Conservation (phyloP, 2,113 vertebrate species). For the Collichthys lucidus region DNA sequence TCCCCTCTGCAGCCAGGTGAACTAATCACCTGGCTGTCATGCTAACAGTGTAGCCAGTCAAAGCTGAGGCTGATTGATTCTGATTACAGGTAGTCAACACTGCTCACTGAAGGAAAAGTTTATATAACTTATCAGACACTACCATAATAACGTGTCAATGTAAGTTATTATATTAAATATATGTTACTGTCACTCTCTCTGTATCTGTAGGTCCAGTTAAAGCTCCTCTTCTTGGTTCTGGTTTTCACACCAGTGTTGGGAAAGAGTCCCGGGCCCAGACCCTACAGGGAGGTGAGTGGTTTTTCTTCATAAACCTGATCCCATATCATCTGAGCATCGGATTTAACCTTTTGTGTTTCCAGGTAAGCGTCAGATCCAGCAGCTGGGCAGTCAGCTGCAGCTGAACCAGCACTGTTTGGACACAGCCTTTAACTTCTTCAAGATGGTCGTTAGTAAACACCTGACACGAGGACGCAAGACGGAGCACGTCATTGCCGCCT, state of each 20-base stretch:
- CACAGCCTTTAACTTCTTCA: conserved; percentile 99
- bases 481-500: conserved; percentile 94
- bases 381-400: conserved; percentile 95
- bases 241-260: conserved; percentile 93
- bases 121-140: no score
- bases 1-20: conserved; percentile 34
- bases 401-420: conserved; percentile 97
- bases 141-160: no score
- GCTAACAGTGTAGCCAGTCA: not conserved
- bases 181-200: not conserved
- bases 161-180: no score
- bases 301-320: conserved; percentile 61
- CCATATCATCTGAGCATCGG: no score
- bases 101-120: no score
- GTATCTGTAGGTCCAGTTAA: conserved; percentile 89
- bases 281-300: conserved; percentile 93
- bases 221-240: conserved; percentile 89
- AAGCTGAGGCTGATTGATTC: conserved; percentile 49
- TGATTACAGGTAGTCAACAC: conserved; percentile 9
- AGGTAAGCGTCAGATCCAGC: conserved; percentile 95
- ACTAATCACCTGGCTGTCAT: conserved; percentile 46
- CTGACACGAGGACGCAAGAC: conserved; percentile 94
- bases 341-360: conserved; percentile 37
- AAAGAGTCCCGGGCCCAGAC: conserved; percentile 97
- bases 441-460: conserved; percentile 97